Percentiles rank a stretch among this genome's conserved stretches.
These are phyloP conservation scores for Bradypodion pumilum DNA, from an alignment of 2,797 vertebrate species.

Conservation along the genomic window DNA sequence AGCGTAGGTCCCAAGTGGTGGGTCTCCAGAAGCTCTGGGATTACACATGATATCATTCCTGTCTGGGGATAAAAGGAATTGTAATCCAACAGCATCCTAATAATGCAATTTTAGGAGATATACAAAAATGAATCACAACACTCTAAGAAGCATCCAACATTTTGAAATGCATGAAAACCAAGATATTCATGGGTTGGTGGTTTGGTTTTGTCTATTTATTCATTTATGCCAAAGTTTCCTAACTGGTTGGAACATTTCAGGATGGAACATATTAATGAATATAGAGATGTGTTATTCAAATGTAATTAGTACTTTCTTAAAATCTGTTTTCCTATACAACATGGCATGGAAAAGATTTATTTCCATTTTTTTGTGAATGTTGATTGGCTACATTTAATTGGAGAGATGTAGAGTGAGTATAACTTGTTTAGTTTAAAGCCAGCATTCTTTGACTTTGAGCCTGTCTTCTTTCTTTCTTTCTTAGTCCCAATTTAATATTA, in stretches of 20 bases:
- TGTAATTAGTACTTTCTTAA: not conserved
- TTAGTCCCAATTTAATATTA: not conserved
- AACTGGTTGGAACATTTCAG: not conserved
- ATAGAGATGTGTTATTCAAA: not conserved
- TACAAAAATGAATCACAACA: no score
- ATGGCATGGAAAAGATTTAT: not conserved
- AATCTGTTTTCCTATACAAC: not conserved
- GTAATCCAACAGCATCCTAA: no score
- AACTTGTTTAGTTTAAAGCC: slow-evolving; percentile 6
- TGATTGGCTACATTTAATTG: not conserved
- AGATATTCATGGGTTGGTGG: not conserved
- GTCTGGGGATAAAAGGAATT: no score
- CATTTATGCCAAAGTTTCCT: no score
- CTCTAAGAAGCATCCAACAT: no score
- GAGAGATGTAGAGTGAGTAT: not conserved
- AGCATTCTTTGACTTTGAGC: not conserved
- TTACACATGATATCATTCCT: no score
- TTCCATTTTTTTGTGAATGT: not conserved
- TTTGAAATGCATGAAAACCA: not conserved
- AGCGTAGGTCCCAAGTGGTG: no score
- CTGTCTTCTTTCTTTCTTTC: not conserved
- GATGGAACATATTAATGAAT: not conserved
- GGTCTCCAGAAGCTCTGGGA: no score
- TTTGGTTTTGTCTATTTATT: no score
- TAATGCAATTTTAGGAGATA: no score